Evolutionary conservation across 2,113 vertebrate species (phyloP).

Genomic region (Sterrhoptilus dennistouni): DNA sequence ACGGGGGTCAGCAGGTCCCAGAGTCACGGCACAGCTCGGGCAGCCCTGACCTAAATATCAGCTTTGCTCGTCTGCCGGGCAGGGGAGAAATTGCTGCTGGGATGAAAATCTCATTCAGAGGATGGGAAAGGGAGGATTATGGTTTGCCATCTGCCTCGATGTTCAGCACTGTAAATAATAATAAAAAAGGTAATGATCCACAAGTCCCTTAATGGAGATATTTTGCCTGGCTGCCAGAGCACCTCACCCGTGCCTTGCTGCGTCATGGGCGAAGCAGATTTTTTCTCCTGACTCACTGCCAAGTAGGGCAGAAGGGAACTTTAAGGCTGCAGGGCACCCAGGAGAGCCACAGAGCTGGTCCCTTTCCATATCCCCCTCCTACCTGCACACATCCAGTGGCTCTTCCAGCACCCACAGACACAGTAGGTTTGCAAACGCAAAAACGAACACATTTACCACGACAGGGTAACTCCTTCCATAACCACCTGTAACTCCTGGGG

Average conservation of each 20-base stretch:
- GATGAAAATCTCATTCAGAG: neutral
- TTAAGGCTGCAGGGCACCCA: neutral
- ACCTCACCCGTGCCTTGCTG: neutral
- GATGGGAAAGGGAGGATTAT: neutral
- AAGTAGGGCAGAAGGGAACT: neutral
- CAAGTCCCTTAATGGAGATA: neutral
- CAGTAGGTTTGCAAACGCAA: rapidly evolving
- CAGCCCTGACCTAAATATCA: neutral
- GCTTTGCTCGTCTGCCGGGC: neutral
- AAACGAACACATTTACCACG: neutral
- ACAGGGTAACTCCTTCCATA: neutral
- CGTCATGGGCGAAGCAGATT: rapidly evolving
- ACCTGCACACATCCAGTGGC: neutral
- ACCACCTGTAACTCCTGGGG: neutral
- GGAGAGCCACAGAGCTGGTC: rapidly evolving
- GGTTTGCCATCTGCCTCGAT: neutral
- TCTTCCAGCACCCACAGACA: rapidly evolving
- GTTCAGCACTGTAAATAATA: neutral
- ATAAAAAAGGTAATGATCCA: neutral
- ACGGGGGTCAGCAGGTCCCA: neutral
- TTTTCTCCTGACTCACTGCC: neutral
- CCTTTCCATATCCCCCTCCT: rapidly evolving
- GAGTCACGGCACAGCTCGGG: neutral
- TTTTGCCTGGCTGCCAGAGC: neutral
- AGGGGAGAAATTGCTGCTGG: neutral